A percentile compares a stretch with the other conserved stretches of the same genome.
These are phyloP conservation scores for Bombus balteatus DNA, from an alignment of 1,140 invertebrate species.

Conservation along the genomic window DNA sequence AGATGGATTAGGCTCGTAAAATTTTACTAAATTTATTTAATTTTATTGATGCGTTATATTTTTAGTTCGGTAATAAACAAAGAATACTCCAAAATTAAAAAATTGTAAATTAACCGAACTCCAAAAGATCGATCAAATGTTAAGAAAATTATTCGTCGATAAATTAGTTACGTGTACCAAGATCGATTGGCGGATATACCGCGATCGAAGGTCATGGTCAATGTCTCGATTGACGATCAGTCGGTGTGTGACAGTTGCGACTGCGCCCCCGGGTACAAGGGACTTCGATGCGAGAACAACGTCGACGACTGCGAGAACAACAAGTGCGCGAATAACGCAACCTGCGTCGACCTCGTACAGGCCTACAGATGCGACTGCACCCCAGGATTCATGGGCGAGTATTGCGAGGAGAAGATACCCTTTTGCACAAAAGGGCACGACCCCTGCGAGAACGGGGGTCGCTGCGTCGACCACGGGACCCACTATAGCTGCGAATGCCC, in stretches of 20 bases:
- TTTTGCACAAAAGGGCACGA: slow-evolving; percentile 94
- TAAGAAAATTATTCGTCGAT: slow-evolving; percentile 10
- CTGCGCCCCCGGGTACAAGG: slow-evolving; percentile 94
- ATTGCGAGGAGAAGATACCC: slow-evolving; percentile 95
- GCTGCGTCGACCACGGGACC: slow-evolving; percentile 93
- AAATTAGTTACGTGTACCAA: slow-evolving; percentile 5
- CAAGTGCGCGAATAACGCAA: slow-evolving; percentile 95
- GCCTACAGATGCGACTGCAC: slow-evolving; percentile 93
- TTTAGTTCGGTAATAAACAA: background rate
- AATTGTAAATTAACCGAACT: background rate
- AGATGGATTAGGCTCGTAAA: too few relatives aligned
- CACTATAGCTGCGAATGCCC: slow-evolving; percentile 97
- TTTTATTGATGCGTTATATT: too few relatives aligned
- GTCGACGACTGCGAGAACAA: slow-evolving; percentile 93
- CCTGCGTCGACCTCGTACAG: slow-evolving; percentile 92
- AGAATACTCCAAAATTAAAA: background rate
- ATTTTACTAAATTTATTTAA: too few relatives aligned
- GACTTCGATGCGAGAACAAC: slow-evolving; percentile 95
- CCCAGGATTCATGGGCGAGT: slow-evolving; percentile 93
- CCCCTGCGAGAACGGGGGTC: slow-evolving; percentile 96
- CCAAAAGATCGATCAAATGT: background rate
- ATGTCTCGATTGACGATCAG: slow-evolving; percentile 79
- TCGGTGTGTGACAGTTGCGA: slow-evolving; percentile 87
- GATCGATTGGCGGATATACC: slow-evolving; percentile 64
- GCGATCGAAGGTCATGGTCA: slow-evolving; percentile 72